Percentiles rank a stretch among this genome's conserved stretches.
phyloP scores from a whole-genome alignment of 2,797 vertebrate genomes.

The Percopsis omiscomaycus region DNA sequence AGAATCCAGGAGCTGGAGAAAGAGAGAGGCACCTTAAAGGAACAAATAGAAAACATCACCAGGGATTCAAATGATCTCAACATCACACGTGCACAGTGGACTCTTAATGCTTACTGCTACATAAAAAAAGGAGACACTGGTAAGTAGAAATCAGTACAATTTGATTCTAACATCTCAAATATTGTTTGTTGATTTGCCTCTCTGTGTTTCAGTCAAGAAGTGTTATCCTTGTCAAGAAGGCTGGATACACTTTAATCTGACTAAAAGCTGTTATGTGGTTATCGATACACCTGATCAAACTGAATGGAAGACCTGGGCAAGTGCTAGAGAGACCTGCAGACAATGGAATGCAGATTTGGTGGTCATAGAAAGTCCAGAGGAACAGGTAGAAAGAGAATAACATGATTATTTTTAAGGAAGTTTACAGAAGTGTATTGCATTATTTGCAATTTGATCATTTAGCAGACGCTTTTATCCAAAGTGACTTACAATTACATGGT shows the following conservation, averaged over 20 bases:
- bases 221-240: conserved; percentile 26
- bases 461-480: too few species aligned
- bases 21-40: too few species aligned
- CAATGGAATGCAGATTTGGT: too few species aligned
- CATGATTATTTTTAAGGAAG: too few species aligned
- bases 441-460: too few species aligned
- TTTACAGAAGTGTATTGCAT: too few species aligned
- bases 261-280: conserved; percentile 41
- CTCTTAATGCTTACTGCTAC: conserved; percentile 45
- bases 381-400: conserved; percentile 44
- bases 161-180: neutral
- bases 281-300: too few species aligned
- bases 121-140: neutral
- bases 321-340: conserved; percentile 17
- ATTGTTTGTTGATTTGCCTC: neutral
- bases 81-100: conserved; percentile 23
- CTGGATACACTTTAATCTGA: neutral
- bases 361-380: neutral
- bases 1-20: too few species aligned
- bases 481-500: too few species aligned
- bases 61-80: conserved; percentile 12
- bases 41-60: too few species aligned
- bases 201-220: conserved; percentile 25
- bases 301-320: conserved; percentile 18
- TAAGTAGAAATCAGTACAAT: neutral